Conservation (phyloP, 1,140 invertebrate species). For the Oryctes rhinoceros region DNA sequence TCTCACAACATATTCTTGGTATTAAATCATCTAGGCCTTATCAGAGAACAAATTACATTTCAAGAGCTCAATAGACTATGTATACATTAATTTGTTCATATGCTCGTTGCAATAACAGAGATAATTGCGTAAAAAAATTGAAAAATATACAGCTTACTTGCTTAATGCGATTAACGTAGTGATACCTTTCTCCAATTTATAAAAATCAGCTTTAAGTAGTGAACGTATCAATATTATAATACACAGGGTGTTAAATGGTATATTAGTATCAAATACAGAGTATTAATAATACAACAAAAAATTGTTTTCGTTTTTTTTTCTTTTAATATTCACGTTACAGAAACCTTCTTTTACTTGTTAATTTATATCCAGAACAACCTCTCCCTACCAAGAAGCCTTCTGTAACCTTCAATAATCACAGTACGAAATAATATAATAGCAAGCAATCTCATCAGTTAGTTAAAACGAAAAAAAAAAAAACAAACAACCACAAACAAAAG, state of each 20-base stretch:
- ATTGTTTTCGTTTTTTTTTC: no score
- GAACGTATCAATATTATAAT: not conserved
- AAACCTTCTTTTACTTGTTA: no score
- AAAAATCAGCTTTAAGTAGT: not conserved
- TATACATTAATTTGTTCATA: not conserved
- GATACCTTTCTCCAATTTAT: no score
- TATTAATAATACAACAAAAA: not conserved
- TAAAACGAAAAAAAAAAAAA: not conserved
- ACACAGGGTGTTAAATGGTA: not conserved
- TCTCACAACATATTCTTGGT: not conserved
- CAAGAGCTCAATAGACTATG: not conserved
- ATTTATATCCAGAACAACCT: no score
- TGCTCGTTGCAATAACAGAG: not conserved
- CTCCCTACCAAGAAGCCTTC: no score
- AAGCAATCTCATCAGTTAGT: not conserved
- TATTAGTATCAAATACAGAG: not conserved
- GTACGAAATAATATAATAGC: no score
- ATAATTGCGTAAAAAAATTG: not conserved
- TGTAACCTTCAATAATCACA: no score
- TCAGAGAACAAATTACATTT: not conserved
- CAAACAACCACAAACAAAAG: not conserved
- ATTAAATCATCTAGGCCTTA: not conserved
- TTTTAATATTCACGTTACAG: no score
- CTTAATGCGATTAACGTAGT: no score
- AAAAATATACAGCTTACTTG: not conserved